Conservation (phyloP, 2,888 invertebrate species). For the Tetrapedia diversipes region DNA sequence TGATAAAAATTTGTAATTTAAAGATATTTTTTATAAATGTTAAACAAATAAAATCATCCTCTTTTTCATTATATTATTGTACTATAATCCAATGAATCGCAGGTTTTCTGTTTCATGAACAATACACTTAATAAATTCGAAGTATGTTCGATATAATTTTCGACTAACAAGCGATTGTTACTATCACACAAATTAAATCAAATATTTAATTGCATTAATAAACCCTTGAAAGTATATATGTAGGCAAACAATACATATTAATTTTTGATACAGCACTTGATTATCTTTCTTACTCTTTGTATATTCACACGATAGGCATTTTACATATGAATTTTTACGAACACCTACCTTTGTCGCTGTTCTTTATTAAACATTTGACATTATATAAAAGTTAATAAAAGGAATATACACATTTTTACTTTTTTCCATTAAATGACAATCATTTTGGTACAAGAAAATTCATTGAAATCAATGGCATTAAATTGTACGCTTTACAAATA, state of each 20-base stretch:
- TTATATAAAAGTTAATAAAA: neutral
- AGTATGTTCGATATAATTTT: neutral
- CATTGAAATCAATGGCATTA: neutral
- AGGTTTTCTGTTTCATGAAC: neutral
- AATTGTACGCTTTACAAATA: neutral
- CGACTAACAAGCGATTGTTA: neutral
- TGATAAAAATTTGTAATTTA: too few relatives aligned
- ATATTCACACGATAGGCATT: slow-evolving; percentile 12
- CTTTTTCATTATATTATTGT: neutral
- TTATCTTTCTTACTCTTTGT: neutral
- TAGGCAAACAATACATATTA: slow-evolving; percentile 12
- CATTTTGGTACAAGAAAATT: neutral
- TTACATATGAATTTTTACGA: neutral
- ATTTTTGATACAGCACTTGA: slow-evolving; percentile 7
- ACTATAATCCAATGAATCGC: neutral
- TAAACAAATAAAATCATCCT: neutral
- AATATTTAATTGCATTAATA: slow-evolving; percentile 14
- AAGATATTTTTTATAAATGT: too few relatives aligned
- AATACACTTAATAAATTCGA: neutral
- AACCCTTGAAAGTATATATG: slow-evolving; percentile 1
- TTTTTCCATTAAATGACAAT: neutral
- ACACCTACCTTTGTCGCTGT: neutral
- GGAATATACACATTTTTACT: neutral
- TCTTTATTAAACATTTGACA: neutral
- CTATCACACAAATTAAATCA: slow-evolving; percentile 19